Percentiles rank a stretch among this genome's conserved stretches.
phyloP scores from a whole-genome alignment of 2,797 vertebrate species.

The Lateolabrax maculatus region DNA sequence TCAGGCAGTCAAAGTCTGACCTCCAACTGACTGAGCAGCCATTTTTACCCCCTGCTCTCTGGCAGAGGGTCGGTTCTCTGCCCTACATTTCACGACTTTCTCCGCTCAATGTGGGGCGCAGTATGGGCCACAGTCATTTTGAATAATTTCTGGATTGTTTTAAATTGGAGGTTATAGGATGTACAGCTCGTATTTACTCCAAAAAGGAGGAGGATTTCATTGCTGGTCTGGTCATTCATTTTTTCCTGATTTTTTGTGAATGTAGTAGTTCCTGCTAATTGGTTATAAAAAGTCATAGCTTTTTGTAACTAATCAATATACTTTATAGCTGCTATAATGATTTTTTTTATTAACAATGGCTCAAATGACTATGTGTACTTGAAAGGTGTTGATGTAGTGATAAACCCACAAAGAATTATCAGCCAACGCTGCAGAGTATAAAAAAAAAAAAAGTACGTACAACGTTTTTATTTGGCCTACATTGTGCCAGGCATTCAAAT shows the following conservation, averaged over 20 bases:
- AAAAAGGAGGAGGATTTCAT: slow-evolving; percentile 7
- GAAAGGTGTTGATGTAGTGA: not conserved
- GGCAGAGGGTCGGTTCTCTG: slow-evolving; percentile 37
- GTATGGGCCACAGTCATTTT: slow-evolving; percentile 1
- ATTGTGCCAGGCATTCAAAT: not conserved
- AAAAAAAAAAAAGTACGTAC: not conserved
- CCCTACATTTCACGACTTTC: slow-evolving; percentile 54
- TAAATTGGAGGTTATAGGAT: slow-evolving; percentile 26
- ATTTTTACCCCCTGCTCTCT: slow-evolving; percentile 49
- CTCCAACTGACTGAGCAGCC: slow-evolving; percentile 63
- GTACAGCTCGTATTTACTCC: slow-evolving; percentile 10
- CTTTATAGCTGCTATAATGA: not conserved
- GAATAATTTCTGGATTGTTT: slow-evolving; percentile 25
- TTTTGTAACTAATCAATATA: not conserved
- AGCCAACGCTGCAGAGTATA: no score
- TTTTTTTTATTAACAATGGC: not conserved
- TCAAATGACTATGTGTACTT: not conserved
- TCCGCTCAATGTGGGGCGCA: not conserved
- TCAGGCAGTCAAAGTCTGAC: slow-evolving; percentile 62
- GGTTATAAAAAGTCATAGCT: no score
- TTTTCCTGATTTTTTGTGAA: not conserved
- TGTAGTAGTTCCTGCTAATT: not conserved
- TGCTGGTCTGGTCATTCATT: not conserved
- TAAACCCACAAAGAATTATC: no score
- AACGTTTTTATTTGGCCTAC: not conserved